Evolutionary conservation across 2,797 vertebrate genomes (phyloP).

Genomic region (Enteromius thamalakanensis): DNA sequence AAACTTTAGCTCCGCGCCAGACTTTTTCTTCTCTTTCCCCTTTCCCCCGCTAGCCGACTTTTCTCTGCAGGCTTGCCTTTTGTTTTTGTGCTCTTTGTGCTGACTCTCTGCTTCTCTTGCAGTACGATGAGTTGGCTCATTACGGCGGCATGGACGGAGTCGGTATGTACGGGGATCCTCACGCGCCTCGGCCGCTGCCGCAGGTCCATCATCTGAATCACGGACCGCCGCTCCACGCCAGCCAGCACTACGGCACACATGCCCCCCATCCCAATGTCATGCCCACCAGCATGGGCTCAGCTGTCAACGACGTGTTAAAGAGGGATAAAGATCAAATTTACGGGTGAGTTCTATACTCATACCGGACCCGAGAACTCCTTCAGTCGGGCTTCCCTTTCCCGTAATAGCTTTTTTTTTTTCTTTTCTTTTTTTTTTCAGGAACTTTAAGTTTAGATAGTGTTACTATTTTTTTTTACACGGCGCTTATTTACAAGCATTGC

Average conservation of each 20-base stretch:
- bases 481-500: not conserved
- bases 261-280: conserved; percentile 98
- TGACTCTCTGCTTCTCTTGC: conserved; percentile 75
- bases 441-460: not conserved
- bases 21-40: not conserved
- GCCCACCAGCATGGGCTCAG: conserved; percentile 98
- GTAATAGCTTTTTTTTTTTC: not conserved
- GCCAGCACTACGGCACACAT: conserved; percentile 98
- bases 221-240: conserved; percentile 97
- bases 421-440: too few species aligned
- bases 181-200: conserved; percentile 96
- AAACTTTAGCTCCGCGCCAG: conserved; percentile 27
- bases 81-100: conserved; percentile 46
- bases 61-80: conserved; percentile 10
- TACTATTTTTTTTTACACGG: not conserved
- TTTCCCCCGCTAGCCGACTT: not conserved
- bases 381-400: conserved; percentile 1
- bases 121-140: conserved; percentile 99
- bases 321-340: conserved; percentile 99
- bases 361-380: not conserved
- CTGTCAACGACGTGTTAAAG: conserved; percentile 99
- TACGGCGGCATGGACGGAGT: conserved; percentile 99
- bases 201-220: conserved; percentile 99
- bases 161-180: conserved; percentile 99
- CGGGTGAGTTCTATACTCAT: conserved; percentile 83